Base-by-base conservation (phyloP, 2,888 invertebrate species). In the Drosophila seclusa region DNA sequence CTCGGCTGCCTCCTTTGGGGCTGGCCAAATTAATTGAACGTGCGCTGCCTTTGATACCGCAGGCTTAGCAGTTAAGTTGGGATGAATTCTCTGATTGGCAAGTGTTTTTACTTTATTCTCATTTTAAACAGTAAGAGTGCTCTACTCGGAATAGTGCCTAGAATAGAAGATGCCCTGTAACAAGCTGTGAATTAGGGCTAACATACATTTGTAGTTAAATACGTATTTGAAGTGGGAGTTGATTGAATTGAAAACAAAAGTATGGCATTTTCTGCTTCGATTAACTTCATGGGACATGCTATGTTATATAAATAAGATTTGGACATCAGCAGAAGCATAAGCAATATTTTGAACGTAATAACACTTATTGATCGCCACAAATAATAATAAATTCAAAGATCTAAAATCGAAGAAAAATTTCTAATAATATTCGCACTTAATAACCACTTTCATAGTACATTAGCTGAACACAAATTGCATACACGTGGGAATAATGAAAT, bases 11-110 rank as follows among this genome's bases (percentile, higher is more conserved):
- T 68, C 73, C 68, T 70, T 71, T 73, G 66, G 73, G 79, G 86
- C 79, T 88, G 85, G 82, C 65, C 80, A 83, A 83, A 87, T 86
- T 89, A 89, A 91, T 91, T 85, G 87, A 86, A 80, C 86, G 79
- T 52, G 65, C 78, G 76, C 69, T 58, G 69, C 74, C 27, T 60
- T 71, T 58, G 48, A 21, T 31, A 38, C 69, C 71, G 10, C 52
- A 16, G 58, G 72, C 48, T 31, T 21, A 34, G 55, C 57, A 63
- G 48, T 57, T 57, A 68, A 61, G 54, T 38, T 11, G 45, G 50
- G 38, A 50, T 36, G 27, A 24, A 29, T 61, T 62, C 63, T 66
- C 55, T 80, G 80, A 80, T 80, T 80, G 75, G 82, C 82, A 80
- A 80, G 80, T 81, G 80, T 74, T 55, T 54, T 24, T 16, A 45